These are phyloP conservation scores for Andrena praecox DNA, from an alignment of 2,888 invertebrate species.

Conservation along the genomic window DNA sequence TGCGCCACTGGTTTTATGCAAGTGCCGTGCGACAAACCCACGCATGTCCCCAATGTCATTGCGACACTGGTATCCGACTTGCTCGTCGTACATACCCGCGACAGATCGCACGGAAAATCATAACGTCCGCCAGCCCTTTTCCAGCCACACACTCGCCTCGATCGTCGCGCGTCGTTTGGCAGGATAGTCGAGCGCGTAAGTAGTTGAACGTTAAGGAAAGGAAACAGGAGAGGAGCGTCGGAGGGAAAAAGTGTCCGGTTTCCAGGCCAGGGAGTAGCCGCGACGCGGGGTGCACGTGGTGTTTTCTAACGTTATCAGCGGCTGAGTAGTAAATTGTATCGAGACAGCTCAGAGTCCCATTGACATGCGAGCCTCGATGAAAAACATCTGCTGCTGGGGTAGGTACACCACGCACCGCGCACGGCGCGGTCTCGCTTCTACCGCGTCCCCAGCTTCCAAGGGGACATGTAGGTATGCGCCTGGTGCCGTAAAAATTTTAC, in stretches of 20 bases:
- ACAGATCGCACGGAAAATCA: too few species aligned
- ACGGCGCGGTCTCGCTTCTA: background rate
- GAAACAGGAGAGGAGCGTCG: constrained; percentile 27
- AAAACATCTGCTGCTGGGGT: constrained; percentile 73
- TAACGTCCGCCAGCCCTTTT: too few species aligned
- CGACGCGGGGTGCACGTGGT: constrained; percentile 57
- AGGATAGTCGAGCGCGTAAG: background rate
- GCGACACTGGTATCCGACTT: too few species aligned
- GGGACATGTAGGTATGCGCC: too few species aligned
- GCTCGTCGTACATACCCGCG: too few species aligned
- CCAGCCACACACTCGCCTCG: too few species aligned
- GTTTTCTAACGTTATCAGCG: constrained; percentile 74
- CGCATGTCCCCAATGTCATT: too few species aligned
- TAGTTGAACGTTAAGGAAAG: background rate
- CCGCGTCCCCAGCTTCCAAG: too few species aligned
- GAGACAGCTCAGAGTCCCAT: constrained; percentile 59
- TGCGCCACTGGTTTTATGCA: too few species aligned
- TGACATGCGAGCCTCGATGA: constrained; percentile 56
- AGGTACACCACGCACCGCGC: background rate
- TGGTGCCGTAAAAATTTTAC: too few species aligned
- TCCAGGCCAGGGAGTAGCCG: constrained; percentile 55
- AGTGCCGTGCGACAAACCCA: too few species aligned
- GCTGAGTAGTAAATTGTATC: constrained; percentile 70
- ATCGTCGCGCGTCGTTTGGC: too few species aligned
- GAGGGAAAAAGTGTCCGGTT: constrained; percentile 65